These are phyloP conservation scores for Falco rusticolus DNA, from an alignment of 2,797 vertebrate species.

Conservation along the genomic window DNA sequence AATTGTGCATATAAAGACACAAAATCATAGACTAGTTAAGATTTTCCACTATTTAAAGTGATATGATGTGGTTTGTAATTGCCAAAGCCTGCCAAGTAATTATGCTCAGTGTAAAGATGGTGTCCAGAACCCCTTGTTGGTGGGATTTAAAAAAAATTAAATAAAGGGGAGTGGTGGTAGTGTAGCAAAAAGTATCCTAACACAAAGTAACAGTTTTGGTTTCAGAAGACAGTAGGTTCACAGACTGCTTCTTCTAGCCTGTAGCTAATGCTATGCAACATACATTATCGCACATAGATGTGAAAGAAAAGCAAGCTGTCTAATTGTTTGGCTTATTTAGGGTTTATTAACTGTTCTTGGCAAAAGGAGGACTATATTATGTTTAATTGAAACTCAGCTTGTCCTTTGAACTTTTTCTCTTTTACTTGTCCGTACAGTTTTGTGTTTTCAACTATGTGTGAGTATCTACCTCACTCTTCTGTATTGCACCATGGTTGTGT, in stretches of 20 bases:
- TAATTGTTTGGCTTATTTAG: neutral
- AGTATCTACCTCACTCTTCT: neutral
- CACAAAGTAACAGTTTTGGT: neutral
- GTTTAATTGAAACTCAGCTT: neutral
- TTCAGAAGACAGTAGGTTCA: neutral
- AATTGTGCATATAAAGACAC: neutral
- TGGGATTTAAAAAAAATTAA: neutral
- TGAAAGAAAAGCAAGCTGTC: neutral
- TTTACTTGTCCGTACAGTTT: neutral
- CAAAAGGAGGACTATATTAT: neutral
- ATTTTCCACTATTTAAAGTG: neutral
- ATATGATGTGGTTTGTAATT: neutral
- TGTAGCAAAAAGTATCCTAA: neutral
- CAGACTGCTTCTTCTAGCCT: neutral
- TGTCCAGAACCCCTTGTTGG: neutral
- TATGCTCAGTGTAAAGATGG: neutral
- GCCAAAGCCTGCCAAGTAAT: neutral
- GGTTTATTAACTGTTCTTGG: neutral
- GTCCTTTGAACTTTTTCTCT: neutral
- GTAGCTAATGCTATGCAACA: neutral
- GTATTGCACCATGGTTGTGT: rapidly evolving
- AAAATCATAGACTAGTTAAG: neutral
- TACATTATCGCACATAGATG: neutral
- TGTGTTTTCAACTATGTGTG: neutral
- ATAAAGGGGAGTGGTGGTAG: no score